Conservation (phyloP, 2,113 vertebrate genomes). For the Noctilio leporinus region DNA sequence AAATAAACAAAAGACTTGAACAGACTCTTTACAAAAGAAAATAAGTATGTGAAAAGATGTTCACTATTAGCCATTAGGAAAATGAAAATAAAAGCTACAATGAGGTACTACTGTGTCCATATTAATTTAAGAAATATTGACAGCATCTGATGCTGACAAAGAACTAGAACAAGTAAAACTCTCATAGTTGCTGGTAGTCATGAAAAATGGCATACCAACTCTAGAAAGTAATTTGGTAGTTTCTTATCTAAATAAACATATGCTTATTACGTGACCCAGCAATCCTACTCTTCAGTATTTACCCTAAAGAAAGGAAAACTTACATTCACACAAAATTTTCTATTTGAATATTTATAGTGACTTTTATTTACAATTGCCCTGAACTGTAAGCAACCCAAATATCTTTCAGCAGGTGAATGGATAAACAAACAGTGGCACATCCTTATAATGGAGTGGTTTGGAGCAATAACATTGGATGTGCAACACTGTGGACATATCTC, state of each 20-base stretch:
- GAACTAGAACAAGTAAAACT: not conserved
- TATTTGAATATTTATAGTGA: not conserved
- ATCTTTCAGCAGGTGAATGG: not conserved
- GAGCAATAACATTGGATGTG: too few species aligned
- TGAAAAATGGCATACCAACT: not conserved
- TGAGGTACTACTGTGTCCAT: not conserved
- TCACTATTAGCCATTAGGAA: not conserved
- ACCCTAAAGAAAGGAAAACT: not conserved
- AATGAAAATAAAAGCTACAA: not conserved
- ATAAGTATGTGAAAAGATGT: not conserved
- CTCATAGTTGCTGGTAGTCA: not conserved
- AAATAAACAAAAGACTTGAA: not conserved
- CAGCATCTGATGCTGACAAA: not conserved
- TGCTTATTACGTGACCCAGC: not conserved
- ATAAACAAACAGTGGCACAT: too few species aligned
- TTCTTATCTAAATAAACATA: not conserved
- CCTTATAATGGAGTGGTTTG: too few species aligned
- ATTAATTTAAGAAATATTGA: not conserved
- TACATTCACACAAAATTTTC: not conserved
- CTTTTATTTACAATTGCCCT: not conserved
- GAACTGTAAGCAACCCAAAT: not conserved
- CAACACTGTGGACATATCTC: too few species aligned
- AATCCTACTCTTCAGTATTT: not conserved
- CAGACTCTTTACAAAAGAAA: not conserved
- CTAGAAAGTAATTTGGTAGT: not conserved